These are phyloP conservation scores for Barbus barbus DNA, from an alignment of 2,113 vertebrate species.

Conservation along the genomic window DNA sequence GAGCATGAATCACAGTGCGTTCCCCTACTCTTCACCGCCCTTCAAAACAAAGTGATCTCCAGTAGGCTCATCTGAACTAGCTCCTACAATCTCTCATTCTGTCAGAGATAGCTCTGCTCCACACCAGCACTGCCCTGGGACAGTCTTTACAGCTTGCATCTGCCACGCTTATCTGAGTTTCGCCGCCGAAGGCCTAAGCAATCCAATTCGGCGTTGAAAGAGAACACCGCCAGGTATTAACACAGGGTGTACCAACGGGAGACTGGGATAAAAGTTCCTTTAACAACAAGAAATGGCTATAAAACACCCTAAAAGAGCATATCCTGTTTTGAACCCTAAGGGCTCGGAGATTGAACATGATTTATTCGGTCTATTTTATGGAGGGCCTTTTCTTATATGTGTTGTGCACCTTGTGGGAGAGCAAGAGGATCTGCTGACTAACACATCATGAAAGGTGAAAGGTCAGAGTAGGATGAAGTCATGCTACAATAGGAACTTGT, in stretches of 20 bases:
- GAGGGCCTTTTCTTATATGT: background rate
- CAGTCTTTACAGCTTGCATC: conserved; percentile 37
- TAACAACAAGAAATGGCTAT: conserved; percentile 17
- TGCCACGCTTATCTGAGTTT: conserved; percentile 30
- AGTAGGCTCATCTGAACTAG: conserved; percentile 47
- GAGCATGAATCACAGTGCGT: conserved; percentile 36
- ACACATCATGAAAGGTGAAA: background rate
- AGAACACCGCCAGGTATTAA: conserved; percentile 24
- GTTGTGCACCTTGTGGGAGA: conserved; percentile 37
- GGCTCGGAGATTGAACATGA: conserved; percentile 1
- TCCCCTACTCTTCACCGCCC: conserved; percentile 36
- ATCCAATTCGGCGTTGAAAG: conserved; percentile 29
- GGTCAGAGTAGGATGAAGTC: background rate
- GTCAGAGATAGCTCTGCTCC: conserved; percentile 31
- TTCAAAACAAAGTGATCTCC: conserved; percentile 54
- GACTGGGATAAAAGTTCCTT: conserved; percentile 7
- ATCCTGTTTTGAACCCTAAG: background rate
- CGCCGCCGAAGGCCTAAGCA: conserved; percentile 32
- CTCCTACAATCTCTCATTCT: conserved; percentile 32
- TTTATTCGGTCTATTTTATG: conserved; percentile 27
- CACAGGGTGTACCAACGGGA: background rate
- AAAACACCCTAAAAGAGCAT: conserved; percentile 13
- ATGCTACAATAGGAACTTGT: background rate
- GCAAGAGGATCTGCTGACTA: background rate
- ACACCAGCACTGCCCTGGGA: conserved; percentile 40